Conservation (phyloP, 2,113 vertebrate genomes). For the Dasyprocta punctata region DNA sequence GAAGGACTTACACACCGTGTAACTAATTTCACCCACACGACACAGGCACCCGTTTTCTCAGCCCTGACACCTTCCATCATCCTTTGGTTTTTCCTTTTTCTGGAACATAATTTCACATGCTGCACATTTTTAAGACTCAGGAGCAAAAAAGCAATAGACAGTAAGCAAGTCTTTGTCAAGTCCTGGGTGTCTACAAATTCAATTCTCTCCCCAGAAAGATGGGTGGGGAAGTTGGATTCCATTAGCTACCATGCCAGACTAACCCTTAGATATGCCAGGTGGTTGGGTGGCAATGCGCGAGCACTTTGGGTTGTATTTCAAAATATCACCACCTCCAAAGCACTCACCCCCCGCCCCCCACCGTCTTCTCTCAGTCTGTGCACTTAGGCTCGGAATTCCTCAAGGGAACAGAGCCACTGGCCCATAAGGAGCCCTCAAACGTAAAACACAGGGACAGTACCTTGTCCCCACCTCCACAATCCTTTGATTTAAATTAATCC, state of each 20-base stretch:
- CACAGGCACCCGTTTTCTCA: slow-evolving; percentile 77
- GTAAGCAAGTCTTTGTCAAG: background rate
- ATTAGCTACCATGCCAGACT: background rate
- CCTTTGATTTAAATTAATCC: background rate
- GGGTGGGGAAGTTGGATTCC: background rate
- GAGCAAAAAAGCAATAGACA: background rate
- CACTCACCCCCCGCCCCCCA: background rate
- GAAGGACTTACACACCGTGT: slow-evolving; percentile 78
- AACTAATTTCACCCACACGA: slow-evolving; percentile 76
- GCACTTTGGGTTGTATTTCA: background rate
- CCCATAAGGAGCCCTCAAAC: background rate
- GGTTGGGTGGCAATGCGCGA: background rate
- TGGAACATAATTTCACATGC: background rate
- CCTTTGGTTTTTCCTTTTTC: background rate
- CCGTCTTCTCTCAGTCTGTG: background rate
- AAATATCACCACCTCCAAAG: background rate
- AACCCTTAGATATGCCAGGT: background rate
- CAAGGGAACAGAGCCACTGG: background rate
- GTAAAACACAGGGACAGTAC: background rate
- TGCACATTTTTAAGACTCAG: background rate
- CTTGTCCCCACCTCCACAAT: background rate
- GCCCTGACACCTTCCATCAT: background rate
- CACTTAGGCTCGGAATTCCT: background rate
- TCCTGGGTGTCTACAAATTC: background rate
- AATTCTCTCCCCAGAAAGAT: background rate